Base-by-base conservation (phyloP, 1,140 invertebrate species). In the Himalopsyche phryganea region DNA sequence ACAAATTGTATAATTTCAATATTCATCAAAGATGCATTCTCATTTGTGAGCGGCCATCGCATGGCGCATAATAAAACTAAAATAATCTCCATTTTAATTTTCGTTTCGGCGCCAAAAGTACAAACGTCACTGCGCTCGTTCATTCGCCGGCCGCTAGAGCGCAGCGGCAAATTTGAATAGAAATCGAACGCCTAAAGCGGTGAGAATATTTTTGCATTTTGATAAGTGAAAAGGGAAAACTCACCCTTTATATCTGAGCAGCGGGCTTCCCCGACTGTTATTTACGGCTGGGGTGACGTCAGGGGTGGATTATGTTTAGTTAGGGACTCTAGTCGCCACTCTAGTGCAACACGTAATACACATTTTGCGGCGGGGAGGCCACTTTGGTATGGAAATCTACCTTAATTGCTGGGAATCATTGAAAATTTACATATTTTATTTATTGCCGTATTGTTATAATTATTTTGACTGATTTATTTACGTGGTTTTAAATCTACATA, bases 201-300 rank as follows among this genome's bases (percentile, higher is more conserved):
- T 55, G 23, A 4, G 61, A 63, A 63, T 63, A 63, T 63, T 63
- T 63, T 63, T 63, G 53, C 61, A 63, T 63, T 56, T 59, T 63
- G 61, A 63, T 63, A 48, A 56, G 51, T 50, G 48, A 56, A 60
- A 58, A 58, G 52, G 61, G 44, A 54, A 48, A 63, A 3, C 48
- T 41, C 46, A 11, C 42, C 15, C 15, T 15, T 40, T 15, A 40
- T 40, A 45, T 40, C 49, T 38, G 38, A 28, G 23, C 23, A 28
- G 4, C 9, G 23, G 23, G 23, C 23, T 28, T 28, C 23, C 23
- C 23, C 3, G 38, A 11, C 11, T n/a, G 38, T 40, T 40, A 40
- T 40, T 40, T 40, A 40, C 38, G 15, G 15, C 38, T n/a, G 38
- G 38, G 38, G 11, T n/a, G 38, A 15, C 38, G 3, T n/a, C n/a